Conservation (phyloP, 2,888 invertebrate genomes). For the Lepidonotus clava region DNA sequence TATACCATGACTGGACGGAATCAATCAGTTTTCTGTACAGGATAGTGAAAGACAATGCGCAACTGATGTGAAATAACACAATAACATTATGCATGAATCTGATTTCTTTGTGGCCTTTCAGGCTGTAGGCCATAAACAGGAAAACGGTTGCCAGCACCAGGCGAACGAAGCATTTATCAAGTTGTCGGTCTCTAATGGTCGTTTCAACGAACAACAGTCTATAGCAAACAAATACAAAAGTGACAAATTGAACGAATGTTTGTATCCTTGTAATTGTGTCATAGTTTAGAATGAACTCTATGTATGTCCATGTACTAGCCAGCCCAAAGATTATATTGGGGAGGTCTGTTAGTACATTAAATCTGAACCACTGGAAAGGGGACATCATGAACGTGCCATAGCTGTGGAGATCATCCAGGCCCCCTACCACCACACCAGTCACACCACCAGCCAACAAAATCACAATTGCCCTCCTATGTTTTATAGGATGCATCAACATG, state of each 20-base stretch:
- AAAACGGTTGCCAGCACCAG: constrained; percentile 46
- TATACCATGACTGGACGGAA: not conserved
- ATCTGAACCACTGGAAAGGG: constrained; percentile 72
- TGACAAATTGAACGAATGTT: not conserved
- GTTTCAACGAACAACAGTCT: not conserved
- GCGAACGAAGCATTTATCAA: not conserved
- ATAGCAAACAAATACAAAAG: not conserved
- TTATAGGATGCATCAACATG: not conserved
- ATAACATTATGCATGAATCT: constrained; percentile 71
- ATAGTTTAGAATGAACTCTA: constrained; percentile 59
- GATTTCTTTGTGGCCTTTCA: constrained; percentile 71
- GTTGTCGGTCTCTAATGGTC: not conserved
- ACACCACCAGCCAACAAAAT: not conserved
- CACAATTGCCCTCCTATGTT: not conserved
- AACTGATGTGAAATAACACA: constrained; percentile 67
- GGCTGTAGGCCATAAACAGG: constrained; percentile 67
- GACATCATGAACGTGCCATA: constrained; percentile 70
- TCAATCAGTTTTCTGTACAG: constrained; percentile 5
- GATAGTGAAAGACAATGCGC: constrained; percentile 52
- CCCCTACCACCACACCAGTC: constrained; percentile 65
- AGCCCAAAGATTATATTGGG: constrained; percentile 65
- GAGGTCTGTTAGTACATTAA: constrained; percentile 69
- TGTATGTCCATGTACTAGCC: constrained; percentile 57
- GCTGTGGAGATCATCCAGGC: constrained; percentile 67
- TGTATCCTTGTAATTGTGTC: constrained; percentile 27